Conservation (phyloP, 2,113 vertebrate species). For the Stigmatopora argus region DNA sequence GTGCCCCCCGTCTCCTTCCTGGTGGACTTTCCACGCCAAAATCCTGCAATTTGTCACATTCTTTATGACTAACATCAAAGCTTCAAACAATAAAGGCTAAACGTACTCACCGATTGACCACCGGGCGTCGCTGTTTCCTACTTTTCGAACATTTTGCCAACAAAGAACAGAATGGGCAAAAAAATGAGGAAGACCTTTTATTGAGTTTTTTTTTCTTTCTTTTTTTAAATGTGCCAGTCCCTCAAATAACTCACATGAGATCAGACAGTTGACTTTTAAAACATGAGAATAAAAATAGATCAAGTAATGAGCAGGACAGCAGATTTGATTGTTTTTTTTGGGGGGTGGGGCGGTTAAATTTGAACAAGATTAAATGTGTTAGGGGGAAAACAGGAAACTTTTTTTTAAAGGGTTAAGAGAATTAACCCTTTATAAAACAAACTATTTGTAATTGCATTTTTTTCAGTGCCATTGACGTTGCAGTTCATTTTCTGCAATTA, state of each 20-base stretch:
- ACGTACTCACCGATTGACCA: not conserved
- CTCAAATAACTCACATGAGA: constrained; percentile 48
- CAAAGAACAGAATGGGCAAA: not conserved
- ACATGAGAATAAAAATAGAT: constrained; percentile 45
- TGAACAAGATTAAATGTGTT: too few relatives aligned
- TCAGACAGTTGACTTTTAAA: constrained; percentile 50
- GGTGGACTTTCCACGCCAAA: not conserved
- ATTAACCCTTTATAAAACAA: too few relatives aligned
- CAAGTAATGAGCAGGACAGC: constrained; percentile 46
- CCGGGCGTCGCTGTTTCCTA: not conserved
- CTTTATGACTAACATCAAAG: constrained; percentile 2
- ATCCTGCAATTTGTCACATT: not conserved
- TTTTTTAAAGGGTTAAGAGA: too few relatives aligned
- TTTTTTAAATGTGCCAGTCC: constrained; percentile 67
- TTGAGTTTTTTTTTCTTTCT: constrained; percentile 50
- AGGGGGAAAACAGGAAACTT: too few relatives aligned
- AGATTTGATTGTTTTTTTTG: too few relatives aligned
- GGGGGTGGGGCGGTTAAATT: too few relatives aligned
- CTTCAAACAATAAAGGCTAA: not conserved
- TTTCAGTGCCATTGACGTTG: too few relatives aligned
- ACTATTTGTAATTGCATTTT: too few relatives aligned
- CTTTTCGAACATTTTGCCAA: not conserved
- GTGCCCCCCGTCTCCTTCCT: too few relatives aligned
- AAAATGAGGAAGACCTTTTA: constrained; percentile 53
- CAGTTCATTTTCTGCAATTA: too few relatives aligned